Percentiles rank a stretch among this genome's conserved stretches.
Conservation (phyloP, 2,888 invertebrate species). For the Meandrusa payeni region DNA sequence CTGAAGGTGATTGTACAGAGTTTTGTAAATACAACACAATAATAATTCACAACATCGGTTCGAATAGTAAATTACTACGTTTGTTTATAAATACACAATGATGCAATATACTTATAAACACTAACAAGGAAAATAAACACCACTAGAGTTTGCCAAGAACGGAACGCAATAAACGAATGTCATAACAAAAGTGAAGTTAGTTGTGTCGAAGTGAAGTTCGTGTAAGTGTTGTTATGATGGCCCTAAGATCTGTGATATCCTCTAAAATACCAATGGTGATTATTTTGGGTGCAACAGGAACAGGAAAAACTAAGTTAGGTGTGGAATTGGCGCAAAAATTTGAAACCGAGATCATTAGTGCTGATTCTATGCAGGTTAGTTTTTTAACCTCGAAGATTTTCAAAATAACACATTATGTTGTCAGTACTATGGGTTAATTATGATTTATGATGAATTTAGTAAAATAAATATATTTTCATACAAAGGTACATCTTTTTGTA, state of each 20-base stretch:
- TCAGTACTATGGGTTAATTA: no score
- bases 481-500: no score
- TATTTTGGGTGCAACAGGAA: constrained; percentile 97
- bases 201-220: constrained; percentile 59
- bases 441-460: no score
- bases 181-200: constrained; percentile 66
- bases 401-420: background rate
- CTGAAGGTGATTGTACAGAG: no score
- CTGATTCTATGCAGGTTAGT: constrained; percentile 98
- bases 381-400: constrained; percentile 9
- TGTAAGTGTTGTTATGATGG: constrained; percentile 53
- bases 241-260: constrained; percentile 59
- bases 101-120: background rate
- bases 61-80: constrained; percentile 4
- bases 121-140: constrained; percentile 5
- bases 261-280: constrained; percentile 87
- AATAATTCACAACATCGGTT: background rate
- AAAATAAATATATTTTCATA: no score
- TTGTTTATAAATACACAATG: constrained; percentile 15
- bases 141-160: constrained; percentile 28
- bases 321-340: constrained; percentile 93
- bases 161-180: constrained; percentile 30
- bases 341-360: constrained; percentile 96
- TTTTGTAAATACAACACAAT: constrained; percentile 15
- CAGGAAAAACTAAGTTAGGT: constrained; percentile 97